Base-by-base conservation (phyloP, 2,888 invertebrate genomes). In the Tipula lateralis region DNA sequence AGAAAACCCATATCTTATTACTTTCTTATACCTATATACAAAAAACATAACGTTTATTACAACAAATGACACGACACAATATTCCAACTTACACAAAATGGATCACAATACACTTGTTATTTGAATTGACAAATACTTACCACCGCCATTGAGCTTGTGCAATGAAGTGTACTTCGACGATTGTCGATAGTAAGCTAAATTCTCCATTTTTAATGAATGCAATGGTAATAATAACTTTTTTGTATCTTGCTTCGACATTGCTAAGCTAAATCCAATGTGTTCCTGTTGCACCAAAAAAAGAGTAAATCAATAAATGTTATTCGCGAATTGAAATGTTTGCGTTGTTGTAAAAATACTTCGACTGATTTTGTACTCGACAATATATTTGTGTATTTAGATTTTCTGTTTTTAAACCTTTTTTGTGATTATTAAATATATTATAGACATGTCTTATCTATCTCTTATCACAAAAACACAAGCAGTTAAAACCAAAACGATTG, bases 101-200 rank as follows among this genome's bases (percentile, higher is more conserved):
- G 24, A 12, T 66, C 24, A 66, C 66, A 24, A 66, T 2, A 66
- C 66, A 66, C n/a, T n/a, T n/a, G n/a, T n/a, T n/a, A n/a, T 7
- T 44, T 44, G 44, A 44, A 24, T 2, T 24, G 16, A 3, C 24
- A 66, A 9, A 9, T 66, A 66, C 66, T 66, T 66, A 66, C 66
- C 66, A 66, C 66, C 66, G 12, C 66, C 66, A 66, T 66, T 82
- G 7, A 82, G 82, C n/a, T 82, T 82, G 1, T 29, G 30, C 9
- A 30, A n/a, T 9, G 82, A 82, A 30, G 82, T 82, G 9, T 82
- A 82, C 32, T 82, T 82, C 6, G 82, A 30, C 6, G 82, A 82
- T 82, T 82, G 82, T 9, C 82, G 29, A 2, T 82, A 82, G 16
- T 82, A 82, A n/a, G 32, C 32, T 82, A 82, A 29, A 82, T 82